These are phyloP conservation scores for Mellilla xanthometata DNA, from an alignment of 2,888 invertebrate species.

Conservation along the genomic window DNA sequence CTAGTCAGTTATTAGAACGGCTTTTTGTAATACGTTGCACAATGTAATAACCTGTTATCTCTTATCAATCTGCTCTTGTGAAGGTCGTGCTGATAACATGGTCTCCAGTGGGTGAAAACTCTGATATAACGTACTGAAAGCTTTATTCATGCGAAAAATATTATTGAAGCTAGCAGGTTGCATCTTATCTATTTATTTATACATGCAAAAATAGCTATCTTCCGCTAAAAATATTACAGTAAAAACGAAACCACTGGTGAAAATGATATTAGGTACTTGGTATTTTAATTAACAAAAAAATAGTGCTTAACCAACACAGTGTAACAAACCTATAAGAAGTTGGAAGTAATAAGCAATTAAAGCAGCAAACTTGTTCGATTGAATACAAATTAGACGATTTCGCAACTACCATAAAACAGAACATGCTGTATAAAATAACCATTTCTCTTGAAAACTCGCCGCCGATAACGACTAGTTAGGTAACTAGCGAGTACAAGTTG, in stretches of 20 bases:
- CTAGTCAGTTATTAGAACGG: slow-evolving; percentile 3
- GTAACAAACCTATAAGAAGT: background rate
- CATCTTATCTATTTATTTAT: no score
- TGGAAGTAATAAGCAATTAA: slow-evolving; percentile 9
- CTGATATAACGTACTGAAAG: slow-evolving; percentile 5
- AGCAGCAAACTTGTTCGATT: slow-evolving; percentile 24
- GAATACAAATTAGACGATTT: slow-evolving; percentile 27
- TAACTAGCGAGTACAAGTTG: slow-evolving; percentile 24
- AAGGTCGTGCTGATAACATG: slow-evolving; percentile 71
- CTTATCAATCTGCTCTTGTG: slow-evolving; percentile 78
- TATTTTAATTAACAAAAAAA: no score
- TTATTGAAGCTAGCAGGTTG: no score
- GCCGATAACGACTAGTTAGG: slow-evolving; percentile 30
- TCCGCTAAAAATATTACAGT: no score
- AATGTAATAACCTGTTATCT: slow-evolving; percentile 61
- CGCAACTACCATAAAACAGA: slow-evolving; percentile 23
- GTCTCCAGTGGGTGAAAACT: slow-evolving; percentile 35
- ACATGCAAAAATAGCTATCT: no score
- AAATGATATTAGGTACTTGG: no score
- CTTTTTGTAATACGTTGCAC: slow-evolving; percentile 8
- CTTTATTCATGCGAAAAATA: slow-evolving; percentile 1
- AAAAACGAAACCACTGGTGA: no score
- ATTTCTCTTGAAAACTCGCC: slow-evolving; percentile 34
- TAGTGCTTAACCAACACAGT: no score
- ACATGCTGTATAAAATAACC: slow-evolving; percentile 27